Evolutionary conservation across 2,113 vertebrate genomes (phyloP), one percentile per base, ranked within the genome.

Genomic region (Heterotis niloticus): DNA sequence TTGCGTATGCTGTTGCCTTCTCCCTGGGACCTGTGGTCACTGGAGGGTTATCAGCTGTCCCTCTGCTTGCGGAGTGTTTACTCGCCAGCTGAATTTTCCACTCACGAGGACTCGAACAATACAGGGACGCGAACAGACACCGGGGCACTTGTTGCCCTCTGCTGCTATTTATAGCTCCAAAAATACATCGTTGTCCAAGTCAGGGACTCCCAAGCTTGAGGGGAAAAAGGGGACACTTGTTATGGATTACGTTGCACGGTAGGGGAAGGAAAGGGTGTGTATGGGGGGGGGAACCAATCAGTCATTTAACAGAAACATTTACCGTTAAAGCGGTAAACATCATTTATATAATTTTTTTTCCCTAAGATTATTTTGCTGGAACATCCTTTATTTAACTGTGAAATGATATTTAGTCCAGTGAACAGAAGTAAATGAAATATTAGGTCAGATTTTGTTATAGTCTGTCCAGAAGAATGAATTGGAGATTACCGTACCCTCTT

Each of bases 131-230:
- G 34, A 44, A 18, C 17, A 65, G 75, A 18, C 23, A 64, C 64
- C 24, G 17, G n/a, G 64, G 54, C 20, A 44, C 62, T 29, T 34
- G 10, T 52, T 34, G 34, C 62, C 29, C 59, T 65, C 56, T 65
- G 34, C 12, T 16, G 64, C 64, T 77, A 77, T 77, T 77, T 77
- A 77, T 77, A 77, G 76, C 13, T 67, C 17, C 23, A n/a, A 57
- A 77, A 77, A 67, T 34, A 52, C 3, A 23, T 67, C 29, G 26
- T 65, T 77, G 24, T 77, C 74, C 74, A 75, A 60, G 74, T 75
- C 59, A 11, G 18, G 57, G 59, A 75, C 14, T 75, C 59, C 74
- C 28, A 23, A 75, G 57, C 24, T 13, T 57, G 13, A 52, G 56
- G 24, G 70, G 70, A 56, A 57, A 52, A 74, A 74, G 71, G 54